Conservation (phyloP, 2,888 invertebrate species). For the Eupithecia insigniata region DNA sequence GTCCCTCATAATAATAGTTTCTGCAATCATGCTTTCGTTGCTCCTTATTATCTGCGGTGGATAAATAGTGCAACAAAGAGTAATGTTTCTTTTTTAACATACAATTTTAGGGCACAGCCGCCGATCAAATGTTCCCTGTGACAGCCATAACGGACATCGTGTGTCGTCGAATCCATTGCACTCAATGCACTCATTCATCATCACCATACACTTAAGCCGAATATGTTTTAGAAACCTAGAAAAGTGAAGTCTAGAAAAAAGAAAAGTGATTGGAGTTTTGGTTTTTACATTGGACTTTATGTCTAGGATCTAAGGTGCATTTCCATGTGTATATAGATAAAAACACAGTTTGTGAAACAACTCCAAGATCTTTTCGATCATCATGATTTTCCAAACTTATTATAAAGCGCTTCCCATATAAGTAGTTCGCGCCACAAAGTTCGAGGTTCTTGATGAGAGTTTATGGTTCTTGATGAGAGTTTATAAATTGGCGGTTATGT, state of each 20-base stretch:
- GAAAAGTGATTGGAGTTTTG: background rate
- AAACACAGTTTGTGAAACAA: background rate
- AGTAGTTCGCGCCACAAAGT: background rate
- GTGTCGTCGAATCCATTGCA: conserved; percentile 59
- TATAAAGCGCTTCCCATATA: background rate
- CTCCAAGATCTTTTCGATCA: background rate
- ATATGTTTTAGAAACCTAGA: background rate
- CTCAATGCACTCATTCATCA: conserved; percentile 49
- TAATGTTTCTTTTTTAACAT: conserved; percentile 58
- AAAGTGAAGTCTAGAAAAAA: background rate
- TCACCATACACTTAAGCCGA: conserved; percentile 27
- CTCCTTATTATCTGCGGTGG: background rate
- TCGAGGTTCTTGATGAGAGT: background rate
- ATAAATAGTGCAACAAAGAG: background rate
- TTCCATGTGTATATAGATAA: background rate
- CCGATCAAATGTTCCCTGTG: conserved; percentile 80
- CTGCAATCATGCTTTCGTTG: too few relatives aligned
- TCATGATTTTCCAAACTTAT: background rate
- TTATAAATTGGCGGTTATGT: background rate
- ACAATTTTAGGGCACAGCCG: conserved; percentile 73
- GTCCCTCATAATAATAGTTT: background rate
- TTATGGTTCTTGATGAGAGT: background rate
- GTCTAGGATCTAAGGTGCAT: background rate
- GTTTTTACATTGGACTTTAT: background rate
- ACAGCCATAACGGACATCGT: conserved; percentile 65